These are phyloP conservation scores for Drosophila rufa DNA, from an alignment of 1,140 invertebrate genomes.

Conservation along the genomic window DNA sequence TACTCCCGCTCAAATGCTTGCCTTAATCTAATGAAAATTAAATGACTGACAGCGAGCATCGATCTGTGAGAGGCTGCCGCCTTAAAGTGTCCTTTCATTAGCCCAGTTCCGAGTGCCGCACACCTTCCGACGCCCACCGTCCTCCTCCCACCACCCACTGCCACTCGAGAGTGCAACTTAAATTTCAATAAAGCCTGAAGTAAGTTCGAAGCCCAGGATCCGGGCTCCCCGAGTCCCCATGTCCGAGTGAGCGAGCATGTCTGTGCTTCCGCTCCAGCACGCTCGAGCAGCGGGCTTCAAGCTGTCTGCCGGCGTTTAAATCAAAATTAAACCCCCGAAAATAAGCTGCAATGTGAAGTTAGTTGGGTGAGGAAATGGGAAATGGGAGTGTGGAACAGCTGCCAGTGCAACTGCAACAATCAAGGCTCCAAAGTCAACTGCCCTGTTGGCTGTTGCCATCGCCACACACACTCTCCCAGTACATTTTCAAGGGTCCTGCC, in stretches of 20 bases:
- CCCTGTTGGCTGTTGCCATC: constrained; percentile 22
- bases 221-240: constrained; percentile 1
- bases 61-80: constrained; percentile 20
- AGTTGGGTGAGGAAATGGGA: background rate
- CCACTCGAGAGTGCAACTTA: constrained; percentile 50
- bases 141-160: background rate
- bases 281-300: constrained; percentile 54
- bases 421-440: constrained; percentile 72
- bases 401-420: constrained; percentile 51
- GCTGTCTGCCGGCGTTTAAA: constrained; percentile 78
- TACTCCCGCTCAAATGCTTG: constrained; percentile 46
- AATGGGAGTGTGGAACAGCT: constrained; percentile 23
- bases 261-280: constrained; percentile 66
- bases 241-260: constrained; percentile 64
- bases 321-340: constrained; percentile 81
- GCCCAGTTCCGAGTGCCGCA: constrained; percentile 41
- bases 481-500: constrained; percentile 13
- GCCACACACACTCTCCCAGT: constrained; percentile 30
- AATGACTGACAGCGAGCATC: constrained; percentile 50
- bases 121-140: background rate
- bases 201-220: constrained; percentile 20
- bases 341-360: constrained; percentile 57
- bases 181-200: constrained; percentile 60
- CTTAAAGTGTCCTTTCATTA: constrained; percentile 71
- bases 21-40: constrained; percentile 77